A percentile compares a stretch with the other conserved stretches of the same genome.
phyloP scores from a whole-genome alignment of 2,888 invertebrate genomes.

The Seladonia tumulorum region DNA sequence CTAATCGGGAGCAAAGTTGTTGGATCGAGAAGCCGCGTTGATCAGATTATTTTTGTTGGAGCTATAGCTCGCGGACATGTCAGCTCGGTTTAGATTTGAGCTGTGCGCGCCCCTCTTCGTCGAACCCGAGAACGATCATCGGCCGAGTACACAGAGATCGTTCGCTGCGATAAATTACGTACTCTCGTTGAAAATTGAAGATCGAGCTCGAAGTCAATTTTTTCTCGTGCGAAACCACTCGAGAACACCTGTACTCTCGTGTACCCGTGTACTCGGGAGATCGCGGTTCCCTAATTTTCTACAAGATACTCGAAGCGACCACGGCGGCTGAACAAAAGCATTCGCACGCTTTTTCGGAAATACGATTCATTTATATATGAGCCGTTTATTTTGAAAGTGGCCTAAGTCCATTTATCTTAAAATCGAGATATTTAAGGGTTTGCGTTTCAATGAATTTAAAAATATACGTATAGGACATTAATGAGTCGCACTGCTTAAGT shows the following conservation, averaged over 20 bases:
- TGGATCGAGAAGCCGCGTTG: conserved; percentile 38
- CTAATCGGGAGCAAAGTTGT: conserved; percentile 61
- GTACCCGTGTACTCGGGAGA: not conserved
- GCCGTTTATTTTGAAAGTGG: no score
- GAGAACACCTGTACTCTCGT: not conserved
- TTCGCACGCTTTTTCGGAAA: conserved; percentile 1
- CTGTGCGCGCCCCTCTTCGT: not conserved
- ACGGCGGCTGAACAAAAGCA: not conserved
- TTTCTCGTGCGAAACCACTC: not conserved
- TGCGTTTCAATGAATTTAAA: no score
- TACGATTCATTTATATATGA: not conserved
- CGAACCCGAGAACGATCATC: conserved; percentile 1
- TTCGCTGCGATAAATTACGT: not conserved
- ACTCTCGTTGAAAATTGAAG: not conserved
- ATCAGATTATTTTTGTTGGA: conserved; percentile 47
- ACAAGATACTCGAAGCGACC: conserved; percentile 2
- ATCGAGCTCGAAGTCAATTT: conserved; percentile 5
- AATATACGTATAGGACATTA: no score
- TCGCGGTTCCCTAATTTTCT: not conserved
- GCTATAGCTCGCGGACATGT: conserved; percentile 52
- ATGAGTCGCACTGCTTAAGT: no score
- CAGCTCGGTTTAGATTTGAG: conserved; percentile 51
- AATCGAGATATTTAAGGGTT: no score
- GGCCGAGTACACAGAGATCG: not conserved
- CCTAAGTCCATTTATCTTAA: no score